Base-by-base conservation (phyloP, 1,140 invertebrate species). In the Drosophila lacteicornis region DNA sequence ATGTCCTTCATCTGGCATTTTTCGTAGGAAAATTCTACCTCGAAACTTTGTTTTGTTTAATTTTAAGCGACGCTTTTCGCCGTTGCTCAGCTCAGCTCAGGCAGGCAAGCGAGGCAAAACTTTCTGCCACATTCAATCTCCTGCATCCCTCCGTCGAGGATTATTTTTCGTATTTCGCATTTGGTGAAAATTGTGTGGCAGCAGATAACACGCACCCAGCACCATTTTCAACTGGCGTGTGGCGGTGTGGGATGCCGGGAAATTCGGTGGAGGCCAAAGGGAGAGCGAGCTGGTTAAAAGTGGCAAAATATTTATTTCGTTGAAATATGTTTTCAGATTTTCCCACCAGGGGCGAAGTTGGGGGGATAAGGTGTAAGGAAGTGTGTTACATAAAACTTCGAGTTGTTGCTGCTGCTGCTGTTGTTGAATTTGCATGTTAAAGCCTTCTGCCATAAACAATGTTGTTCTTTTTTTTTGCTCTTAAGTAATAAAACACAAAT, bases 31-130 rank as follows among this genome's bases (percentile, higher is more conserved):
- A 68, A 56, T 40, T 57, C 57, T 53, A 69, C 43, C 75, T 69
- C 66, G 50, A 46, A 79, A 79, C 57, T 79, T 79, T 80, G 77
- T 66, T 80, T 80, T 74, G 68, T 80, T 79, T 80, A 79, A 80
- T 80, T 80, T 80, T 80, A 80, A 74, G 76, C 77, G 77, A 80
- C 76, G 68, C 43, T 66, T 79, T 79, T 78, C 55, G 27, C 13
- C 40, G 42, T 38, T 63, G 46, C 36, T 38, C 57, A 33, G 30
- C 30, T 33, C 30, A 33, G 30, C 8, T 33, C 30, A 9, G 30
- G 7, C 30, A 9, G 30, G 30, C 30, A 6, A 33, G 45, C 61
- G 19, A 61, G 47, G 67, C 77, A 79, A 40, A 79, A 78, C 51
- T 79, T 78, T 78, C 60, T 50, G 49, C 65, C 58, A 59, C 68